Base-by-base conservation (phyloP, 2,888 invertebrate species). In the Drosophila maculinotata region DNA sequence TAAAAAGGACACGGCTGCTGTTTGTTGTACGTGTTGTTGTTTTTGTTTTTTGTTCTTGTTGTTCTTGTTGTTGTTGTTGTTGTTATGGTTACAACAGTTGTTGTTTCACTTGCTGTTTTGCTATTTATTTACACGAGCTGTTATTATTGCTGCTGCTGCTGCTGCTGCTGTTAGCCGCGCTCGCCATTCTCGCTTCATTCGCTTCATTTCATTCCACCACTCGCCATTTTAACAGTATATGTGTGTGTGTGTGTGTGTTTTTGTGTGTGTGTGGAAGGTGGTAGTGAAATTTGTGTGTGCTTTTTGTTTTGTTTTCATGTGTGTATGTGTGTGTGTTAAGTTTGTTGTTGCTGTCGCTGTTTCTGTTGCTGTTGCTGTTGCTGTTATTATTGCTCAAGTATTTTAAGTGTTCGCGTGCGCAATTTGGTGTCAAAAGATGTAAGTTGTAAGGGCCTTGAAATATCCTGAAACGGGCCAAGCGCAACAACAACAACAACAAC, bases 341-440 rank as follows among this genome's bases (percentile, higher is more conserved):
- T 35, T 38, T 9, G 20, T 60, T n/a, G n/a, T n/a, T n/a, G n/a
- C 69, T 47, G 39, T 14, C 30, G 17, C 10, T 25, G 1, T 14
- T 56, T 51, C 31, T 45, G 26, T 44, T 58, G 48, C 52, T 54
- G 64, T 58, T 63, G 49, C 9, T 26, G 36, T 63, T 60, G 52
- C 47, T 56, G 56, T 36, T 58, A 30, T 20, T 45, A 31, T 31
- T 45, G 45, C 17, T 59, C 1, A 52, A 66, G 70, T 83, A 77
- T 83, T 74, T 77, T 69, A 77, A 66, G 71, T 83, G 77, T 26
- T 81, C 67, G 86, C 83, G 86, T 81, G 83, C 70, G 44, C 63
- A 76, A 52, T 66, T 77, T 26, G 68, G 68, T 74, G 74, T 79
- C 68, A 73, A 71, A 77, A 64, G 64, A 69, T 82, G 70, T 67